Percentiles rank a stretch among this genome's conserved stretches.
These are phyloP conservation scores for Calephelis virginiensis DNA, from an alignment of 1,140 invertebrate genomes.

Conservation along the genomic window DNA sequence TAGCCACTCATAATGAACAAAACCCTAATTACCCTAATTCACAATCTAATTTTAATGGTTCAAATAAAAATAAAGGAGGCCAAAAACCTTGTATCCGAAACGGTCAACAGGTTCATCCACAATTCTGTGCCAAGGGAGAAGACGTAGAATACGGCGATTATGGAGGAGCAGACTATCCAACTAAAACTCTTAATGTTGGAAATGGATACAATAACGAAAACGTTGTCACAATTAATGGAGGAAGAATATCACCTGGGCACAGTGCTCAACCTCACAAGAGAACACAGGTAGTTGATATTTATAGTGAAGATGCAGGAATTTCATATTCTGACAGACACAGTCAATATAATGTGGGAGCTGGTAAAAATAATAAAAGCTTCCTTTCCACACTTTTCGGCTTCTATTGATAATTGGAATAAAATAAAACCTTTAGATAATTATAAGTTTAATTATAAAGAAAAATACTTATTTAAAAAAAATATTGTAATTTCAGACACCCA, in stretches of 20 bases:
- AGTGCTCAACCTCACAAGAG: neutral
- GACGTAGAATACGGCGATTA: neutral
- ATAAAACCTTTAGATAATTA: neutral
- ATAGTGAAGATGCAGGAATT: conserved; percentile 9
- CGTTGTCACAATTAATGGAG: conserved; percentile 1
- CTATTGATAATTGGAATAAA: neutral
- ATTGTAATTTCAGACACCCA: neutral
- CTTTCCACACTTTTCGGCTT: neutral
- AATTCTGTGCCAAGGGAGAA: neutral
- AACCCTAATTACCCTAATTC: neutral
- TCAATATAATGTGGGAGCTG: neutral
- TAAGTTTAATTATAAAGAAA: neutral
- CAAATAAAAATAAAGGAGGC: conserved; percentile 4
- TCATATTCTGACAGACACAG: neutral
- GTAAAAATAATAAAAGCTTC: neutral
- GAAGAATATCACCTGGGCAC: neutral
- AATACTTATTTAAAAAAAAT: neutral
- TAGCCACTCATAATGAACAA: neutral
- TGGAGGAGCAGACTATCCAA: neutral
- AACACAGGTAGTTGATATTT: conserved; percentile 11
- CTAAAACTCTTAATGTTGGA: neutral
- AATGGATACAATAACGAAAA: conserved; percentile 16
- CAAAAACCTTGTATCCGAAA: neutral
- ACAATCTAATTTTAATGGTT: neutral
- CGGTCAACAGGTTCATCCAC: neutral